Evolutionary conservation across 1,140 invertebrate species (phyloP).

Genomic region (Philopotamus ludificatus): DNA sequence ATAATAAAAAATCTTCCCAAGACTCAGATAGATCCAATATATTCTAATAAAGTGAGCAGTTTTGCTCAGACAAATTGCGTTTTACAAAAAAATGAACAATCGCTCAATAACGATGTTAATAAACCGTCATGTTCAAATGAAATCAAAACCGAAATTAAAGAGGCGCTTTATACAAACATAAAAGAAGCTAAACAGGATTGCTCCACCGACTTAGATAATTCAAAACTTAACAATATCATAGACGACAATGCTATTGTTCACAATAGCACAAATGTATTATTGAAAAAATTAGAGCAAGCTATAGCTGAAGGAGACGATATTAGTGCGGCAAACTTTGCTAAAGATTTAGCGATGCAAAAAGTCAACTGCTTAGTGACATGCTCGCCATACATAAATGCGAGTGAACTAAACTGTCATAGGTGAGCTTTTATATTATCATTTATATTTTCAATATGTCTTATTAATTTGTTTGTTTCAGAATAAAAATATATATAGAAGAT

Average conservation of each 20-base stretch:
- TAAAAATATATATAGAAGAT: constrained; percentile 78
- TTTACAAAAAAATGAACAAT: constrained; percentile 21
- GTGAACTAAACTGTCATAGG: constrained; percentile 37
- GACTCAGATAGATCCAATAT: background rate
- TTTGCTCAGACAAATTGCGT: constrained; percentile 37
- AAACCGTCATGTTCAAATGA: background rate
- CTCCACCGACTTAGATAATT: background rate
- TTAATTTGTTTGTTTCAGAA: constrained; percentile 52
- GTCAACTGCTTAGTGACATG: constrained; percentile 46
- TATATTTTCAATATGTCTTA: background rate
- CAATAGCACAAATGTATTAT: constrained; percentile 54
- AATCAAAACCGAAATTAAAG: background rate
- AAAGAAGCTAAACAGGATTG: constrained; percentile 20
- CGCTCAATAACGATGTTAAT: background rate
- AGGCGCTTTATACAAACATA: constrained; percentile 30
- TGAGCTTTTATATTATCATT: constrained; percentile 14
- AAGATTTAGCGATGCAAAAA: constrained; percentile 68
- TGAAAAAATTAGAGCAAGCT: constrained; percentile 65
- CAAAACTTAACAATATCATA: background rate
- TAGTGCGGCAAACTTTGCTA: constrained; percentile 66
- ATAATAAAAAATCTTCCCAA: background rate
- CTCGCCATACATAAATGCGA: constrained; percentile 31
- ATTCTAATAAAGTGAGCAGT: constrained; percentile 33
- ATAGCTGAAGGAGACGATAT: constrained; percentile 68
- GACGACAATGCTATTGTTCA: constrained; percentile 49